phyloP scores from a whole-genome alignment of 1,140 invertebrate species.

The Temnothorax nylanderi region DNA sequence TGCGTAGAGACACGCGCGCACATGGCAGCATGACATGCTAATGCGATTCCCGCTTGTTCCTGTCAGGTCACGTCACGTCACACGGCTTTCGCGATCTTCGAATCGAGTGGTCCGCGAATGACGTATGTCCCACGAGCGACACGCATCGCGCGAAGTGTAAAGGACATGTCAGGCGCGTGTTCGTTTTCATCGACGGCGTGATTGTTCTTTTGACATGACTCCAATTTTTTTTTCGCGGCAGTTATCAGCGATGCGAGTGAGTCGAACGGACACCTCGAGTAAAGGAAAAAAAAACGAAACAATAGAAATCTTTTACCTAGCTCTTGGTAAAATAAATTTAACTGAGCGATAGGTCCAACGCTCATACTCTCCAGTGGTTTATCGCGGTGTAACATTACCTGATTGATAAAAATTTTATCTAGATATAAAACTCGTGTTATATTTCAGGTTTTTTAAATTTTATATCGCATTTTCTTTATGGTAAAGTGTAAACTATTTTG shows the following conservation, averaged over 20 bases:
- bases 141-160: constrained; percentile 42
- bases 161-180: constrained; percentile 53
- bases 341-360: background rate
- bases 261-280: background rate
- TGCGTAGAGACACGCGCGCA: constrained; percentile 7
- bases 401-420: constrained; percentile 16
- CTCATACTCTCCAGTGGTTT: background rate
- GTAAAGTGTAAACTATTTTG: no score
- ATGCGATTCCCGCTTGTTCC: constrained; percentile 58
- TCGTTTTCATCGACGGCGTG: constrained; percentile 34
- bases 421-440: background rate
- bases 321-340: background rate
- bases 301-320: background rate
- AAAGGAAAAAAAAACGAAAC: background rate
- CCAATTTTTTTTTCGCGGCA: constrained; percentile 12
- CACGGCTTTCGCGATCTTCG: constrained; percentile 60
- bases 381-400: background rate
- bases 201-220: constrained; percentile 50
- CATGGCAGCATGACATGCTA: constrained; percentile 51
- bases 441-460: background rate
- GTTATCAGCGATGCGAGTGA: constrained; percentile 10
- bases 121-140: constrained; percentile 67
- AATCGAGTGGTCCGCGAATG: constrained; percentile 66
- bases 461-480: background rate
- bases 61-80: constrained; percentile 64